A percentile compares a stretch with the other conserved stretches of the same genome.
Conservation (phyloP, 1,140 invertebrate species). For the Triops cancriformis region DNA sequence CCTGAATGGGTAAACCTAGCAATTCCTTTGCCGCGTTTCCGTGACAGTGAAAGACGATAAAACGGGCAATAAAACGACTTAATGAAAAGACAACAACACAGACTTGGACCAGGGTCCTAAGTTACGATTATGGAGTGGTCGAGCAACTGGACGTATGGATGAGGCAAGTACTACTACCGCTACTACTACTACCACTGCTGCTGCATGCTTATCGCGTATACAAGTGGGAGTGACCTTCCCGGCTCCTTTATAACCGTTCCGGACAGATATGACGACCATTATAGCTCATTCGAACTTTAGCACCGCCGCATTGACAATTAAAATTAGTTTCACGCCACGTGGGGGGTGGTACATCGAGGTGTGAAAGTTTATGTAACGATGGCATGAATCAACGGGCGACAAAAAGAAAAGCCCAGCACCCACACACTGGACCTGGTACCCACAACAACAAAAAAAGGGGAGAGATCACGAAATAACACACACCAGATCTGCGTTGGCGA, state of each 20-base stretch:
- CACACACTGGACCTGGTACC: no score
- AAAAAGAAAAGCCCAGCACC: not conserved
- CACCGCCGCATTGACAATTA: not conserved
- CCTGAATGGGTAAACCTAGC: not conserved
- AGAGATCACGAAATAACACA: not conserved
- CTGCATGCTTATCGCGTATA: not conserved
- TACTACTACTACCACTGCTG: not conserved
- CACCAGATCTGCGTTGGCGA: not conserved
- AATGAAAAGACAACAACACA: not conserved
- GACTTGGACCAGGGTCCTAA: not conserved
- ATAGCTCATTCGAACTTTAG: not conserved
- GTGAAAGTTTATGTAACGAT: not conserved
- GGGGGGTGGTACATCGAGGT: not conserved
- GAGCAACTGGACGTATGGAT: not conserved
- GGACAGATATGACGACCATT: not conserved
- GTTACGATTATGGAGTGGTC: slow-evolving; percentile 1
- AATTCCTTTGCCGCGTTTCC: not conserved
- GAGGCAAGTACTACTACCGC: not conserved
- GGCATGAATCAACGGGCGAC: not conserved
- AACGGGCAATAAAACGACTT: not conserved
- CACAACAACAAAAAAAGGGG: not conserved
- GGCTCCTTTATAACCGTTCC: not conserved
- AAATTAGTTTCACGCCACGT: not conserved
- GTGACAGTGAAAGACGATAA: not conserved
- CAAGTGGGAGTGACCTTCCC: not conserved